Conservation (phyloP, 1,140 invertebrate species). For the Dinoponera quadriceps region DNA sequence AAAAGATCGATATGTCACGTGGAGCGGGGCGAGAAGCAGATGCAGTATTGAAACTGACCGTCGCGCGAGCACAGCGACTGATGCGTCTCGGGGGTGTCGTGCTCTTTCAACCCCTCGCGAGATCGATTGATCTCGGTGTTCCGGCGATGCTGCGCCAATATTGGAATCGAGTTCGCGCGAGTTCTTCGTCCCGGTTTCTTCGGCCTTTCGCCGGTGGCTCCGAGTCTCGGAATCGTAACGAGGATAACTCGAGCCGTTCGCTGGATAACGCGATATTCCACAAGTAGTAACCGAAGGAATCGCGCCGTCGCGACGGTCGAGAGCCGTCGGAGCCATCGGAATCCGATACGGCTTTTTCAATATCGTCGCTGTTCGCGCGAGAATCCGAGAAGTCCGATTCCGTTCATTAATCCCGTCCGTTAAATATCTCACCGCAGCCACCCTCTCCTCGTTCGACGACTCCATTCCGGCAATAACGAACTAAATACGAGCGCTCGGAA, state of each 20-base stretch:
- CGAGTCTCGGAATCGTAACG: constrained; percentile 3
- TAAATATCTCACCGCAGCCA: constrained; percentile 21
- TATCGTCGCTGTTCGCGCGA: not conserved
- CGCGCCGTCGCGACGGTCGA: too few relatives aligned
- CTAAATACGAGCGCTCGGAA: constrained; percentile 24
- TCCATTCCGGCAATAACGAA: constrained; percentile 5
- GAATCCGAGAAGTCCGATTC: not conserved
- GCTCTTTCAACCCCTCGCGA: not conserved
- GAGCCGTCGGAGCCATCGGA: not conserved
- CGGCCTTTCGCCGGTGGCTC: not conserved
- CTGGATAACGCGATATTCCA: not conserved
- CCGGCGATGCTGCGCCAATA: not conserved
- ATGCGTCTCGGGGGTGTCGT: constrained; percentile 30
- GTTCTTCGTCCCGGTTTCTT: constrained; percentile 3
- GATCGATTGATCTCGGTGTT: constrained; percentile 32
- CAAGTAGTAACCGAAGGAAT: not conserved
- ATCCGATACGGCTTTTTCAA: constrained; percentile 29
- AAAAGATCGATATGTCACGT: not conserved
- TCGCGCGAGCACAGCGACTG: not conserved
- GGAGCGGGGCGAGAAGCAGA: not conserved
- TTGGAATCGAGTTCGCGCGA: constrained; percentile 1
- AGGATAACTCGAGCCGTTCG: not conserved
- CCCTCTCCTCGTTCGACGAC: not conserved
- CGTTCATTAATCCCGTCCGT: not conserved
- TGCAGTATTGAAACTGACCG: constrained; percentile 41